These are phyloP conservation scores for Enhydra lutris DNA, from an alignment of 2,113 vertebrate species.

Conservation along the genomic window DNA sequence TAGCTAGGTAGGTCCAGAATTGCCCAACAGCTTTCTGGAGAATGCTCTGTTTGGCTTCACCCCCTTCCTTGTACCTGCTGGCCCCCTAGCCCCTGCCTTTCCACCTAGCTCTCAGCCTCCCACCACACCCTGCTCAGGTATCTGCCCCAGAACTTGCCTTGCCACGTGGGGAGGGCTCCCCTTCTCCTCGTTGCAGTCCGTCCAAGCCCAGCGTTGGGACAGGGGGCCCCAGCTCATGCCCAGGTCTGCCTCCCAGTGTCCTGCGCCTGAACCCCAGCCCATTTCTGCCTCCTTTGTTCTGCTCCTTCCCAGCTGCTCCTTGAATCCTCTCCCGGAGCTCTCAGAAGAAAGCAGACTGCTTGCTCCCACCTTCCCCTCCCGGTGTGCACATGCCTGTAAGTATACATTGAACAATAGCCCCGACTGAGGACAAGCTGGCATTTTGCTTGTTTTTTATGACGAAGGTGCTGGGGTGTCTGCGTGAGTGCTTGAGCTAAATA, in stretches of 20 bases:
- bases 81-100: neutral
- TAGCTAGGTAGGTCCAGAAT: neutral
- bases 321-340: neutral
- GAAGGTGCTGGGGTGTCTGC: neutral
- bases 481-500: neutral
- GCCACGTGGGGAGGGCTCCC: neutral
- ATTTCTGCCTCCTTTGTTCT: neutral
- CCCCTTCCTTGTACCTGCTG: neutral
- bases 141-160: neutral
- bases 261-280: fast-evolving
- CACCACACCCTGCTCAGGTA: neutral
- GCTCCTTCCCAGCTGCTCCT: neutral
- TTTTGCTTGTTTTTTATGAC: conserved; percentile 11
- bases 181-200: neutral
- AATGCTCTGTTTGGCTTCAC: neutral
- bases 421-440: neutral
- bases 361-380: neutral
- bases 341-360: neutral
- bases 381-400: fast-evolving
- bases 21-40: conserved; percentile 24
- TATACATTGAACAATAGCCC: neutral
- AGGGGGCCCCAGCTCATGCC: neutral
- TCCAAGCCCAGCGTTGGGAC: neutral
- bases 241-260: neutral
- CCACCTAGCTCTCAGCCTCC: neutral